Base-by-base conservation (phyloP, 2,888 invertebrate species). In the Halocaridina rubra region DNA sequence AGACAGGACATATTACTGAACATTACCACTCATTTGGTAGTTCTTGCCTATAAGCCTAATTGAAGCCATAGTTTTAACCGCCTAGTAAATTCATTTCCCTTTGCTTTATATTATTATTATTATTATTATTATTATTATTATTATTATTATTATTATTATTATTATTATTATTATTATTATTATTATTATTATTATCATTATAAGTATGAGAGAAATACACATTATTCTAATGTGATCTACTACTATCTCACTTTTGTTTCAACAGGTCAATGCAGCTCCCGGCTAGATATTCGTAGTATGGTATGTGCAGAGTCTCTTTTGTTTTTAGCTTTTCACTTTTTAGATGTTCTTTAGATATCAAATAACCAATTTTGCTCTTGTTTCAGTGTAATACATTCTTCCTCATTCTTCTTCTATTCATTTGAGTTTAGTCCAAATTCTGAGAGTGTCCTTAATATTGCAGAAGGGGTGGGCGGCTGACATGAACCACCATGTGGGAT, bases 401-500 rank as follows among this genome's bases (percentile, higher is more conserved):
- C 53, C 10, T 53, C 10, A 10, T 5, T 13, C 10, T 2, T n/a
- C n/a, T n/a, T n/a, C n/a, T n/a, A n/a, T n/a, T n/a, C n/a, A n/a
- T n/a, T n/a, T n/a, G n/a, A n/a, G n/a, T n/a, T n/a, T n/a, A n/a
- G n/a, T n/a, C n/a, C n/a, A n/a, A n/a, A n/a, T n/a, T n/a, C n/a
- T n/a, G n/a, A n/a, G n/a, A n/a, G n/a, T n/a, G n/a, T n/a, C n/a
- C n/a, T n/a, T n/a, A n/a, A n/a, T 33, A 24, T 67, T 46, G 4
- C 80, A 80, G 80, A 80, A 30, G 59, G 80, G 80, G 30, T 59
- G 80, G 80, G n/a, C 19, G 22, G 22, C 30, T 71, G 72, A 71
- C 80, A 80, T 80, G 80, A 30, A 24, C 24, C 72, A 80, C 59
- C 30, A 72, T 72, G 80, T 72, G 80, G 80, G n/a, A 24, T 32